Evolutionary conservation across 2,113 vertebrate species (phyloP).

Genomic region (Ancistrus triradiatus): DNA sequence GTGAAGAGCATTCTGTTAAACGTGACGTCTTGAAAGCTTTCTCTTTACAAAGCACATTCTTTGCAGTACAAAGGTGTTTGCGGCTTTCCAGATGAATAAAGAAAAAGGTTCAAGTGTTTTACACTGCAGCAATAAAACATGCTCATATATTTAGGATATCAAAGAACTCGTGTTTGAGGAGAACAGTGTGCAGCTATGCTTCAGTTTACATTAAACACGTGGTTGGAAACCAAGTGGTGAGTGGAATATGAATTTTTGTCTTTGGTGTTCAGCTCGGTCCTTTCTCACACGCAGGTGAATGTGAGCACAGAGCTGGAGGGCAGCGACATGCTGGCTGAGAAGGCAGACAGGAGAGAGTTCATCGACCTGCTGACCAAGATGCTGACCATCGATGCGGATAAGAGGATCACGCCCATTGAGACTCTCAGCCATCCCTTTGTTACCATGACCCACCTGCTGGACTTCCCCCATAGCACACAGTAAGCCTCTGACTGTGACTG

Average conservation of each 20-base stretch:
- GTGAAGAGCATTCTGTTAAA: no score
- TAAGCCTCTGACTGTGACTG: constrained; percentile 58
- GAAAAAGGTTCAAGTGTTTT: background rate
- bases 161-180: background rate
- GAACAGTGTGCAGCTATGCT: background rate
- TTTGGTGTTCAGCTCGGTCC: background rate
- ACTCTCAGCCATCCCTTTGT: constrained; percentile 97
- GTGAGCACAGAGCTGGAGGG: constrained; percentile 94
- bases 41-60: background rate
- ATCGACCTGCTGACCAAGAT: constrained; percentile 98
- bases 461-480: constrained; percentile 97
- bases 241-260: background rate
- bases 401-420: constrained; percentile 96
- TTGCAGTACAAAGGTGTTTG: background rate
- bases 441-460: constrained; percentile 93
- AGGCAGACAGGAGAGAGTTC: constrained; percentile 95
- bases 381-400: constrained; percentile 97
- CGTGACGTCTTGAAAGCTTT: background rate
- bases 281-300: constrained; percentile 81
- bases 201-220: background rate
- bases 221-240: background rate
- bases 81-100: background rate
- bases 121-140: background rate
- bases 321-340: constrained; percentile 95
- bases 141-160: background rate